Evolutionary conservation across 2,888 invertebrate genomes (phyloP).

Genomic region (Drosophila pseudotalamancana): DNA sequence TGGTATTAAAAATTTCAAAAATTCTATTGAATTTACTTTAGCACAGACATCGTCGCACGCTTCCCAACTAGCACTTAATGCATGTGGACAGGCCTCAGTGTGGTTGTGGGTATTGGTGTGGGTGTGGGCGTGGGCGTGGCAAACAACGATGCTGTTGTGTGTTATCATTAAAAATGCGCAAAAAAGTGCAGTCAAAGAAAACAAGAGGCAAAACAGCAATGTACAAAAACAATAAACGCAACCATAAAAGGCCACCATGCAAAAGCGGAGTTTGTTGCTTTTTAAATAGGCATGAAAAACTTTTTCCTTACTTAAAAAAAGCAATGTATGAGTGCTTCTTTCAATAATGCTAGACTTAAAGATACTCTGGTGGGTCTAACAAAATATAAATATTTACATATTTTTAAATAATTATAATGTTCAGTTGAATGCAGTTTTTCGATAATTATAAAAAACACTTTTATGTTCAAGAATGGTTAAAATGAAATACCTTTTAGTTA

Average conservation of each 20-base stretch:
- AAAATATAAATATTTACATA: not conserved
- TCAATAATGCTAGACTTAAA: not conserved
- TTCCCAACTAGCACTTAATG: slow-evolving; percentile 58
- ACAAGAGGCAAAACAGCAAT: slow-evolving; percentile 51
- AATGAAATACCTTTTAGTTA: no score
- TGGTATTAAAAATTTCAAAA: slow-evolving; percentile 74
- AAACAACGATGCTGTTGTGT: slow-evolving; percentile 54
- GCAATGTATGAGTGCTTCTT: slow-evolving; percentile 15
- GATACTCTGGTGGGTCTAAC: slow-evolving; percentile 1
- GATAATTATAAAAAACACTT: no score
- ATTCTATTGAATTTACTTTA: slow-evolving; percentile 81
- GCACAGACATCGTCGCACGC: slow-evolving; percentile 59
- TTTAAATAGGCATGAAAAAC: slow-evolving; percentile 66
- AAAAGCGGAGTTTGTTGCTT: slow-evolving; percentile 59
- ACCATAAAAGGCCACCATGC: slow-evolving; percentile 74
- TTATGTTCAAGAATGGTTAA: no score
- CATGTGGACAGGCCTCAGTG: no score
- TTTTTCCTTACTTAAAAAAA: slow-evolving; percentile 38
- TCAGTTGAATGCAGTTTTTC: not conserved
- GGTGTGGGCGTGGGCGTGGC: slow-evolving; percentile 39
- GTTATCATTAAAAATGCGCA: slow-evolving; percentile 78
- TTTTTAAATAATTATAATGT: not conserved
- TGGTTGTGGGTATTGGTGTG: no score
- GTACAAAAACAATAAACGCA: slow-evolving; percentile 62
- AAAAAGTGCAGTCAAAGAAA: slow-evolving; percentile 72